Evolutionary conservation across 1,140 invertebrate genomes (phyloP).

Genomic region (Leptopilina boulardi): DNA sequence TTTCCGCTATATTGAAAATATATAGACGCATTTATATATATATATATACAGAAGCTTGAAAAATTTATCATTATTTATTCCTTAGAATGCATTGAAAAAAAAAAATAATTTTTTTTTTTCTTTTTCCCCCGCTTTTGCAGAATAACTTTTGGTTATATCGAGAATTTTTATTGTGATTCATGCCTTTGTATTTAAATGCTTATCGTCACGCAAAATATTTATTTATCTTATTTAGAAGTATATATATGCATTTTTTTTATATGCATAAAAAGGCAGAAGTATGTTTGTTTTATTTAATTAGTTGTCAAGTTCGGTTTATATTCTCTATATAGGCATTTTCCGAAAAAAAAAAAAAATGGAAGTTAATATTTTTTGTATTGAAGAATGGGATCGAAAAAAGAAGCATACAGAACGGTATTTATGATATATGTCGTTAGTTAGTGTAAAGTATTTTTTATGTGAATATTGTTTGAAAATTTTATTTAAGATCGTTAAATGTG

Average conservation of each 20-base stretch:
- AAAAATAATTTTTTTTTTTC: neutral
- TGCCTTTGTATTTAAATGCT: neutral
- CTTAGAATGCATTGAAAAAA: neutral
- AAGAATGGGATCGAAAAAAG: neutral
- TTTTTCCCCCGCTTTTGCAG: neutral
- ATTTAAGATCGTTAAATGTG: neutral
- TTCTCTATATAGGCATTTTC: too few relatives aligned
- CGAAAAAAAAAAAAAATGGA: too few relatives aligned
- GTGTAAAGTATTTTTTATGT: neutral
- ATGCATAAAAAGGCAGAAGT: neutral
- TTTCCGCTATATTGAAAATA: neutral
- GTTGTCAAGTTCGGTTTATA: neutral
- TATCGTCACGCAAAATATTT: neutral
- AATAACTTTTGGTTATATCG: neutral
- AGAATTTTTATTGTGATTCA: neutral
- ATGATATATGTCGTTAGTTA: neutral
- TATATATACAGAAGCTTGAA: neutral
- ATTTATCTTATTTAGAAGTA: neutral
- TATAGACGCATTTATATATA: neutral
- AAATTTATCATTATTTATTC: conserved; percentile 26
- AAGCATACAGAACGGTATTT: neutral
- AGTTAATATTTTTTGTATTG: neutral
- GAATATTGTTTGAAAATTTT: neutral
- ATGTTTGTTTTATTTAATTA: neutral
- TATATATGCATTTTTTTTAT: neutral